Evolutionary conservation across 92 coral and sea anemone genomes (phyloP), one percentile per base, ranked within the genome.

Genomic region (Porites lobata): DNA sequence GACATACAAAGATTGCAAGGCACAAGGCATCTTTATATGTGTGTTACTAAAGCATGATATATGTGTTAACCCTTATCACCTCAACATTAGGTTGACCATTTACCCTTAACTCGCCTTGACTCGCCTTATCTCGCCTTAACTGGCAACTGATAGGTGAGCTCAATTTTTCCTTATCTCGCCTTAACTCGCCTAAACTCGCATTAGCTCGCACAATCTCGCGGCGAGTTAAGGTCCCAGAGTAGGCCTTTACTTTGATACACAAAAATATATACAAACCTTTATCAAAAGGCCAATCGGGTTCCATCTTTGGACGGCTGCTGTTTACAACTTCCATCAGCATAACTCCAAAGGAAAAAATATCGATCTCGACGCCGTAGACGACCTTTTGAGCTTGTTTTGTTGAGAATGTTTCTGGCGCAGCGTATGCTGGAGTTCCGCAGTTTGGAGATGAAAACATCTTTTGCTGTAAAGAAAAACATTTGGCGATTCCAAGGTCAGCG

Each of bases 401-500:
- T 1, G 68, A 11, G 64, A 74, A 84, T 54, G 92, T 89, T 71
- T 89, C 89, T 19, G 92, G 89, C 53, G 92, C 92, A 14, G 92
- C 92, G 72, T 89, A 89, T 8, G 69, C 64, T 14, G 76, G 89
- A 5, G 89, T 78, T 84, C 89, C 92, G 50, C 89, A 85, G 13
- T 58, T 75, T 18, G 85, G 82, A 1, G 89, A 83, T 12, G 89
- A 84, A 77, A 84, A 61, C 66, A 69, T 84, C 63, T 18, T 18
- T 61, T 63, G 10, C 32, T 72, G 57, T 1, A 59, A 24, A 9
- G 89, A 64, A 82, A 84, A 85, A 13, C 65, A 78, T 85, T 84
- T 89, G 13, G 92, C 92, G 54, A 89, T 51, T 9, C 92, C 92
- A 9, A 89, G 75, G 71, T 89, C 92, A 64, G 89, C 89, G 43